Conservation (phyloP, 2,797 vertebrate species). For the Gadopsis marmoratus region DNA sequence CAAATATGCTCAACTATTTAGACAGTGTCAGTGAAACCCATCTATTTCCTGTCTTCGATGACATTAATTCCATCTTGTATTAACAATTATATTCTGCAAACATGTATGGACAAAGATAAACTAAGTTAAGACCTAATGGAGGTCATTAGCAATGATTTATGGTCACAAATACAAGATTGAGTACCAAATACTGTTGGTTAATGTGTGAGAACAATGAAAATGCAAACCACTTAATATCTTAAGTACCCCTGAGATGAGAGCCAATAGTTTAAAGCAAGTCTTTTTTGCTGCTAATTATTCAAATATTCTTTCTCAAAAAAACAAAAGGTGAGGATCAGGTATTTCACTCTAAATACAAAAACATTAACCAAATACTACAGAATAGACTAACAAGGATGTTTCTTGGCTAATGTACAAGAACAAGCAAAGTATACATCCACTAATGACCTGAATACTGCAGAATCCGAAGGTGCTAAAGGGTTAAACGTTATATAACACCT, state of each 20-base stretch:
- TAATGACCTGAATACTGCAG: slow-evolving; percentile 53
- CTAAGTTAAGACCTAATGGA: slow-evolving; percentile 55
- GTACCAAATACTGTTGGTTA: slow-evolving; percentile 40
- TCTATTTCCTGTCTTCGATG: slow-evolving; percentile 59
- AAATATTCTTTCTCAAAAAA: slow-evolving; percentile 28
- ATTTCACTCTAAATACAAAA: slow-evolving; percentile 20
- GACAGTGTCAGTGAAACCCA: slow-evolving; percentile 51
- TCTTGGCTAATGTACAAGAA: slow-evolving; percentile 39
- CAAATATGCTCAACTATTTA: slow-evolving; percentile 68
- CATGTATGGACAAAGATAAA: slow-evolving; percentile 50
- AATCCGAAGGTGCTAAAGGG: slow-evolving; percentile 45
- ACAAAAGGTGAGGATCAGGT: slow-evolving; percentile 3
- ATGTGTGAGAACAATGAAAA: slow-evolving; percentile 58
- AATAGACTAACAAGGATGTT: slow-evolving; percentile 32
- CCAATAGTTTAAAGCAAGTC: slow-evolving; percentile 52
- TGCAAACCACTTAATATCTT: slow-evolving; percentile 52
- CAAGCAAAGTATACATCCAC: slow-evolving; percentile 19
- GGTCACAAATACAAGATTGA: slow-evolving; percentile 51
- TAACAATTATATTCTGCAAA: slow-evolving; percentile 65
- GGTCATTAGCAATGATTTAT: slow-evolving; percentile 67
- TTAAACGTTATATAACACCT: slow-evolving; percentile 55
- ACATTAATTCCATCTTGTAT: slow-evolving; percentile 66
- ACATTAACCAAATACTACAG: slow-evolving; percentile 18
- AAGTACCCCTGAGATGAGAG: slow-evolving; percentile 55
- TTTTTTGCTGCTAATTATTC: slow-evolving; percentile 44